Evolutionary conservation across 2,797 vertebrate genomes (phyloP), one percentile per base, ranked within the genome.

Genomic region (Paedocypris micromegethes): DNA sequence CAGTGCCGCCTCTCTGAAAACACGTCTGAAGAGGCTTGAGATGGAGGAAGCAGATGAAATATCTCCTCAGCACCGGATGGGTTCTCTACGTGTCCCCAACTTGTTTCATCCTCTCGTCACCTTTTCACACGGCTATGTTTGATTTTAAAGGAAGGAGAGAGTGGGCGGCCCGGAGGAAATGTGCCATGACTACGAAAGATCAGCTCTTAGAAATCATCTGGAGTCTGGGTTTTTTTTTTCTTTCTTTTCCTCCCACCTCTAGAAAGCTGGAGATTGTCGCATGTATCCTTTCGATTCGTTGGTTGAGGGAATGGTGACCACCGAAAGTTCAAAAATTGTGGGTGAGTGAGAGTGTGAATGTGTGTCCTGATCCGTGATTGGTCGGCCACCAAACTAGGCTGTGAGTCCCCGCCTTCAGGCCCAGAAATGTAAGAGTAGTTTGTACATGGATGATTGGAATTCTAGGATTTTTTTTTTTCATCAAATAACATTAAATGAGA

Each of bases 141-240:
- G n/a, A 52, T 63, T 58, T 58, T 61, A 52, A 59, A 69, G 1
- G 23, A 23, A 23, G 63, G 48, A 46, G 42, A 46, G 44, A 9
- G 49, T 46, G 9, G 44, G 23, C 4, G 7, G 64, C 66, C 59
- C 61, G 8, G n/a, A 42, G 65, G 72, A 68, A 73, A 73, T 73
- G 58, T 73, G 61, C 40, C n/a, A 45, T 3, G 48, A 58, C 59
- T 66, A 44, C 64, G 53, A 55, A 64, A 73, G 58, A 54, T 73
- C 61, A 58, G 59, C 66, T 58, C 64, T 63, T 69, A 58, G 64
- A 61, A 44, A 56, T 67, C 64, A 72, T 60, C 57, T 66, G 54
- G 67, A 6, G 47, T 60, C 58, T 37, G 6, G 52, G 55, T 23
- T 38, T 58, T 45, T 58, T 45, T 5, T 9, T 50, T 66, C 42